These are phyloP conservation scores for Lepidothrix coronata DNA, from an alignment of 2,113 vertebrate genomes.

Conservation along the genomic window DNA sequence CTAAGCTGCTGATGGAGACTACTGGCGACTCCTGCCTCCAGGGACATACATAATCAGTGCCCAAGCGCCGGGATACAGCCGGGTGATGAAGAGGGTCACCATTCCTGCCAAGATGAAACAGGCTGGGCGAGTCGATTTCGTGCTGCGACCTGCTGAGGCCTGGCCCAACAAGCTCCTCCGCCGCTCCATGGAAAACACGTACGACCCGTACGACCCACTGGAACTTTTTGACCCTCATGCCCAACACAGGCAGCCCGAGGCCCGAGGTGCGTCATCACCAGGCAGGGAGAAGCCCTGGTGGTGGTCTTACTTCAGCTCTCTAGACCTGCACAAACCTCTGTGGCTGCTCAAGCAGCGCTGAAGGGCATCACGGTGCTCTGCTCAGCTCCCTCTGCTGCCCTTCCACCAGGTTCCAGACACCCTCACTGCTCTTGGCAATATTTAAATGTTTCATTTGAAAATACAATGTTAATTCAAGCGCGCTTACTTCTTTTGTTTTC, in stretches of 20 bases:
- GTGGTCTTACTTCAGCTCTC: conserved; percentile 93
- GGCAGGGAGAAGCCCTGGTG: conserved; percentile 91
- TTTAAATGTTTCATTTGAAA: conserved; percentile 36
- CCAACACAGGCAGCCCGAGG: conserved; percentile 50
- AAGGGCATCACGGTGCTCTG: rapidly evolving
- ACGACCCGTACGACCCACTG: conserved; percentile 76
- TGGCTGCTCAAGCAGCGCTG: conserved; percentile 89
- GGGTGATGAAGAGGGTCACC: conserved; percentile 84
- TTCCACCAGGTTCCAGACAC: not conserved
- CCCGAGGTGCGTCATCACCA: conserved; percentile 19
- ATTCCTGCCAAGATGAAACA: conserved; percentile 81
- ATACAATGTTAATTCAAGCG: not conserved
- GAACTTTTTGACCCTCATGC: conserved; percentile 78
- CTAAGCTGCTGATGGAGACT: conserved; percentile 89
- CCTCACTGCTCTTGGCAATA: not conserved
- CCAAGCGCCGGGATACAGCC: conserved; percentile 85
- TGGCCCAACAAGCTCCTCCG: conserved; percentile 72
- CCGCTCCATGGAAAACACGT: conserved; percentile 65
- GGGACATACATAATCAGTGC: conserved; percentile 85
- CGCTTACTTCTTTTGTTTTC: not conserved
- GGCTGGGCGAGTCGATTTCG: conserved; percentile 88
- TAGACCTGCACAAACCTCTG: conserved; percentile 80
- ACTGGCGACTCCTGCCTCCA: conserved; percentile 88
- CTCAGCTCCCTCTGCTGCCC: not conserved
- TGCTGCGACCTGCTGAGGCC: conserved; percentile 75